Evolutionary conservation across 2,113 vertebrate genomes (phyloP).

Genomic region (Geococcyx californianus): DNA sequence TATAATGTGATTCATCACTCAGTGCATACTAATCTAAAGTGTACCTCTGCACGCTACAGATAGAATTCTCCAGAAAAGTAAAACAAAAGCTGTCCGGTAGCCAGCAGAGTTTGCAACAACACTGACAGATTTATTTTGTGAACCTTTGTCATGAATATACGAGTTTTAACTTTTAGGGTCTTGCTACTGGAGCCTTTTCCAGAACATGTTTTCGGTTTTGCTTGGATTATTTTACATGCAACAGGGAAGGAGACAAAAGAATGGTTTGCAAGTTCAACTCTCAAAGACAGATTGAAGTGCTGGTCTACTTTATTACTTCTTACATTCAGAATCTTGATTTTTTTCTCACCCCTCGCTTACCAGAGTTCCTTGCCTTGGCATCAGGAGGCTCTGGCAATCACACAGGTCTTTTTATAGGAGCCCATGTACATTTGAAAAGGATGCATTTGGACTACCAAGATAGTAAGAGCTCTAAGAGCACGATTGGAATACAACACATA

Average conservation of each 20-base stretch:
- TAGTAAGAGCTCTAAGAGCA: rapidly evolving
- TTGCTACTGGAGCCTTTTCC: background rate
- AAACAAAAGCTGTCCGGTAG: background rate
- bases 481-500: background rate
- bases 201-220: background rate
- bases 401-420: background rate
- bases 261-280: background rate
- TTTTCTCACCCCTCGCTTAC: background rate
- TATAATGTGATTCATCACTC: background rate
- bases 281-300: background rate
- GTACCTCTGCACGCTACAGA: background rate
- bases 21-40: background rate
- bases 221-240: background rate
- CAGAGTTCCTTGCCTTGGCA: background rate
- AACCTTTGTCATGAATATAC: background rate
- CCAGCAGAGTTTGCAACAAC: background rate
- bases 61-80: background rate
- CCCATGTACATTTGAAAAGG: background rate
- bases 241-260: background rate
- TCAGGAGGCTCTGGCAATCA: background rate
- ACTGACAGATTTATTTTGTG: background rate
- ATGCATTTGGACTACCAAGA: background rate
- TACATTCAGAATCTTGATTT: background rate
- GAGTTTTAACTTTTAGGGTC: background rate
- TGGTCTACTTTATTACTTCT: background rate